A percentile compares a stretch with the other conserved stretches of the same genome.
These are phyloP conservation scores for Latheticus oryzae DNA, from an alignment of 2,888 invertebrate species.

Conservation along the genomic window DNA sequence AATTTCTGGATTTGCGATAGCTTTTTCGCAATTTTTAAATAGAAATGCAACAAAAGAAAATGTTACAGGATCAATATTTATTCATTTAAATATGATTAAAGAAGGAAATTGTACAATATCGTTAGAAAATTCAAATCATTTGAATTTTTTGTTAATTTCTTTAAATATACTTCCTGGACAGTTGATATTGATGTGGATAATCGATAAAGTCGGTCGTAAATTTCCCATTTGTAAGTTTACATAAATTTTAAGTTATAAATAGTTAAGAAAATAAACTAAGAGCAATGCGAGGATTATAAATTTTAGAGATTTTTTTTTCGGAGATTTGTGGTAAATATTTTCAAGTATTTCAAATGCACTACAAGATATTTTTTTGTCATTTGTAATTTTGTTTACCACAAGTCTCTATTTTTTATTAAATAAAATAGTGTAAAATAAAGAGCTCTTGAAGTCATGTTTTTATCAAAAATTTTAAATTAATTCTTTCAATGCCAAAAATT, in stretches of 20 bases:
- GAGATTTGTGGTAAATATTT: too few relatives aligned
- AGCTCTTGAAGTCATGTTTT: too few relatives aligned
- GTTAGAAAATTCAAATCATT: conserved; percentile 38
- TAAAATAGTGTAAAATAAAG: too few relatives aligned
- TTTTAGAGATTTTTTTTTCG: too few relatives aligned
- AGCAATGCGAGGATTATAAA: too few relatives aligned
- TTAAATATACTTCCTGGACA: conserved; percentile 49
- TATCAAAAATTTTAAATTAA: too few relatives aligned
- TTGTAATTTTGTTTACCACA: too few relatives aligned
- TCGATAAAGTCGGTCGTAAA: conserved; percentile 52
- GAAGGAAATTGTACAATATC: conserved; percentile 25
- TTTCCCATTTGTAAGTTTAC: conserved; percentile 47
- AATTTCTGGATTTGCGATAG: conserved; percentile 10
- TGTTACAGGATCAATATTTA: conserved; percentile 34
- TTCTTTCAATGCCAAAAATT: too few relatives aligned
- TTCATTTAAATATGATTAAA: conserved; percentile 35
- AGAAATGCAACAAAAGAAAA: conserved; percentile 20
- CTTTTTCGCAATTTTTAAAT: conserved; percentile 29
- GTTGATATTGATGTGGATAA: conserved; percentile 43
- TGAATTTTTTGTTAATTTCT: conserved; percentile 48
- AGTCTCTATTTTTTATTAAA: too few relatives aligned
- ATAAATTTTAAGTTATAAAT: too few relatives aligned
- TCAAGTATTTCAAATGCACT: too few relatives aligned
- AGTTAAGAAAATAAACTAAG: conserved; percentile 36
- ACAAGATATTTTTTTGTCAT: too few relatives aligned